A percentile compares a stretch with the other conserved stretches of the same genome.
Conservation (phyloP, 2,797 vertebrate genomes). For the Gobio occitaniae region DNA sequence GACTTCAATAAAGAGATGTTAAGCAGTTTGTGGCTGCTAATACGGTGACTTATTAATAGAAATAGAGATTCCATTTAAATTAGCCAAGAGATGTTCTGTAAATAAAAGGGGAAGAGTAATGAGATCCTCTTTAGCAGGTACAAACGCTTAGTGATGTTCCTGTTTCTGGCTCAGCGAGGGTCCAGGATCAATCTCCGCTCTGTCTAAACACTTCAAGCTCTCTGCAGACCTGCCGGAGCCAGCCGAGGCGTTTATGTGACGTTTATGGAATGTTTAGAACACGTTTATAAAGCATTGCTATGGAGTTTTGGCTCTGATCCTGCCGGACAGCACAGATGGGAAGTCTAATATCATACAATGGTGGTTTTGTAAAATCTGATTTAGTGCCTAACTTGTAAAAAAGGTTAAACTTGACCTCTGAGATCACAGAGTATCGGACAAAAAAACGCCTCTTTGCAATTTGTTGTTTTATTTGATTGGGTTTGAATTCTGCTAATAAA, state of each 20-base stretch:
- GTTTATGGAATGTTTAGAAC: conserved; percentile 51
- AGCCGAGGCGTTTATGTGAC: conserved; percentile 48
- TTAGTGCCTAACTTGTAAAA: background rate
- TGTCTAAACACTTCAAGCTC: conserved; percentile 59
- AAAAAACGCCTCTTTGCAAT: background rate
- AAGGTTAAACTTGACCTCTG: background rate
- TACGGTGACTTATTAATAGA: conserved; percentile 26
- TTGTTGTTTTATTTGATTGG: background rate
- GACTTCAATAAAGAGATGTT: background rate
- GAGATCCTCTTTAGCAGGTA: conserved; percentile 32
- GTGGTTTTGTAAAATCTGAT: background rate
- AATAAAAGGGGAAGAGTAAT: conserved; percentile 41
- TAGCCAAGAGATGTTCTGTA: conserved; percentile 17
- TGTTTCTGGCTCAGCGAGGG: conserved; percentile 21
- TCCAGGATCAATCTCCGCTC: conserved; percentile 52
- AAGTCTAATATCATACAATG: background rate
- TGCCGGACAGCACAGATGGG: conserved; percentile 13
- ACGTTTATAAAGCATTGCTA: conserved; percentile 46
- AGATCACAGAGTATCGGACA: background rate
- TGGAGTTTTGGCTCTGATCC: conserved; percentile 44
- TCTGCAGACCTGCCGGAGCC: conserved; percentile 57
- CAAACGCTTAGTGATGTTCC: conserved; percentile 33
- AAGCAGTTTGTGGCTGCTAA: background rate
- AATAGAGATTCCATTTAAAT: conserved; percentile 37
- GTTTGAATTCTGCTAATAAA: background rate